phyloP scores from a whole-genome alignment of 2,888 invertebrate species.

The Patella depressa region DNA sequence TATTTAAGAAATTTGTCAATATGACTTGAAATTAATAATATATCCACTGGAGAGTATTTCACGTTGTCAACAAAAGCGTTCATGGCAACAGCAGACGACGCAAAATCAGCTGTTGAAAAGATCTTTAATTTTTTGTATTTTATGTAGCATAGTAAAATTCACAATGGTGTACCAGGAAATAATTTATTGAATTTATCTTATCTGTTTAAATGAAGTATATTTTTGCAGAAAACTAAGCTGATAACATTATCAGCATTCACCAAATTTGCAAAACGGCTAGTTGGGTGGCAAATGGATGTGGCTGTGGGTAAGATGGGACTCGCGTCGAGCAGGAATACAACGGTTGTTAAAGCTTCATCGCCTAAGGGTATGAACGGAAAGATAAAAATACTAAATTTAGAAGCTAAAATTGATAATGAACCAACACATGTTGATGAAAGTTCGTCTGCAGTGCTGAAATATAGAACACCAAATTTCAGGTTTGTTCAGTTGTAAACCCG shows the following conservation, averaged over 20 bases:
- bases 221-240: too few relatives aligned
- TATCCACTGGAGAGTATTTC: not conserved
- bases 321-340: not conserved
- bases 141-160: too few relatives aligned
- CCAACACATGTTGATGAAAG: constrained; percentile 67
- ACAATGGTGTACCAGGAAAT: too few relatives aligned
- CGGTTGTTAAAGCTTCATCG: constrained; percentile 22
- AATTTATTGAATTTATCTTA: too few relatives aligned
- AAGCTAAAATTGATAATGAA: constrained; percentile 63
- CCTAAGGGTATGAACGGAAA: constrained; percentile 46
- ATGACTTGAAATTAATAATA: too few relatives aligned
- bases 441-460: constrained; percentile 65
- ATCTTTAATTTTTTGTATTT: not conserved
- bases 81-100: constrained; percentile 9
- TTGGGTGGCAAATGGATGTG: not conserved
- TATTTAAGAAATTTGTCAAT: too few relatives aligned
- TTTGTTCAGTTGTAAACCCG: constrained; percentile 28
- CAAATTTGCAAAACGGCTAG: not conserved
- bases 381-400: constrained; percentile 56
- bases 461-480: constrained; percentile 69
- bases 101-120: constrained; percentile 8
- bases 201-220: too few relatives aligned
- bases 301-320: not conserved
- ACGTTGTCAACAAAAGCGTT: not conserved
- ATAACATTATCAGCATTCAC: not conserved